Base-by-base conservation (phyloP, 2,888 invertebrate genomes). In the Lepidonotus clava region DNA sequence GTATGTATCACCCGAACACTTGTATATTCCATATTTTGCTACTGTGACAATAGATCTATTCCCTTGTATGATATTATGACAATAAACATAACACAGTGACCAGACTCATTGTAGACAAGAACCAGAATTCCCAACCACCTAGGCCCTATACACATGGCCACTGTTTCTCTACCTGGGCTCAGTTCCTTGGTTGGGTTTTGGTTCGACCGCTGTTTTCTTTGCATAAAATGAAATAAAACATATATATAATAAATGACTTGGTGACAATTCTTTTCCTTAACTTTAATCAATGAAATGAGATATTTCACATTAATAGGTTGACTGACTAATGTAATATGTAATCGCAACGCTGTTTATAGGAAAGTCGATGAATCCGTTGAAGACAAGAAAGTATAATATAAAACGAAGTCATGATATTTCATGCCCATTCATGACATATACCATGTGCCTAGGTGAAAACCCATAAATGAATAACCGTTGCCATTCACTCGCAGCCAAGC, bases 11-110 rank as follows among this genome's bases (percentile, higher is more conserved):
- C 80, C 46, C 46, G 46, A 41, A 18, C 51, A 51, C 51, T 41
- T 80, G 80, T 80, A 80, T 80, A 80, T 80, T 80, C 51, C 80
- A 41, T 80, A 80, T 80, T 80, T 80, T 80, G 80, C 80, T 80
- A 80, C 80, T 41, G 51, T 80, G 80, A 80, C 80, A 80, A 80
- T 80, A 80, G 80, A 71, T 18, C 34, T 71, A 71, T 71, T 71
- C 71, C 38, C 71, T 34, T 71, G 71, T 38, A 71, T 66, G 32
- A 24, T 71, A 71, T 36, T 71, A 71, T 38, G 11, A 71, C 24
- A n/a, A 71, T 36, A 71, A 61, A 34, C n/a, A 71, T 18, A 34
- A 5, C 56, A 56, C 36, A 24, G 38, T 71, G 71, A 71, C 38
- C 36, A 36, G 34, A 71, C 38, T 71, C 71, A 71, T 34, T 71